Evolutionary conservation across 2,888 invertebrate genomes (phyloP), one percentile per base, ranked within the genome.

Genomic region (Mycalesis mineus): DNA sequence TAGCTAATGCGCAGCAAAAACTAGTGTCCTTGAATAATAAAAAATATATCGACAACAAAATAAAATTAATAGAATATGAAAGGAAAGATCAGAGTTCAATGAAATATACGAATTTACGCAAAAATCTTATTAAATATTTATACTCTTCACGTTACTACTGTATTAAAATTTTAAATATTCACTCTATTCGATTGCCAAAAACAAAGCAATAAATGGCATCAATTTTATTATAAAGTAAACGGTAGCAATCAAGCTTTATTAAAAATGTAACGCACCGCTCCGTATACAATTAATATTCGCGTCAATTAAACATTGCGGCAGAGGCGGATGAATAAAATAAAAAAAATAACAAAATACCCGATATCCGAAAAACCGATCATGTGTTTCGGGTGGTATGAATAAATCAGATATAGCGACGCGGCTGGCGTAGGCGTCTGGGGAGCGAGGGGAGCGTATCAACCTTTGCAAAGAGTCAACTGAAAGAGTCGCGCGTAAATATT

Each of bases 371-470:
- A 85, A 83, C 79, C 82, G 82, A 82, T 86, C 86, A 84, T 85
- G 82, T 83, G 83, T 80, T 82, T 81, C 77, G 84, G 87, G 84
- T 82, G 84, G 82, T 86, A 82, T 86, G 84, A 88, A 88, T 88
- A 87, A 88, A 88, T 88, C 82, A 88, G 86, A 83, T 82, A 80
- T 80, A 80, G 79, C 73, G 78, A 72, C 72, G 77, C 72, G 80
- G 75, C 73, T 75, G 78, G 79, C 75, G 79, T 79, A 81, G 81
- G 84, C 82, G 81, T 80, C 81, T 72, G 73, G 82, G 79, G 80
- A 79, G 68, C 69, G 75, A 61, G 76, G 77, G 75, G 72, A 55
- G 63, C 74, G 80, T 85, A 84, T 86, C 83, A 86, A 84, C 81
- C 81, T 82, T 69, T 82, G 80, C 78, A 81, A 83, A 84, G 83